Conservation (phyloP, 2,113 vertebrate species). For the Oncorhynchus clarkii region DNA sequence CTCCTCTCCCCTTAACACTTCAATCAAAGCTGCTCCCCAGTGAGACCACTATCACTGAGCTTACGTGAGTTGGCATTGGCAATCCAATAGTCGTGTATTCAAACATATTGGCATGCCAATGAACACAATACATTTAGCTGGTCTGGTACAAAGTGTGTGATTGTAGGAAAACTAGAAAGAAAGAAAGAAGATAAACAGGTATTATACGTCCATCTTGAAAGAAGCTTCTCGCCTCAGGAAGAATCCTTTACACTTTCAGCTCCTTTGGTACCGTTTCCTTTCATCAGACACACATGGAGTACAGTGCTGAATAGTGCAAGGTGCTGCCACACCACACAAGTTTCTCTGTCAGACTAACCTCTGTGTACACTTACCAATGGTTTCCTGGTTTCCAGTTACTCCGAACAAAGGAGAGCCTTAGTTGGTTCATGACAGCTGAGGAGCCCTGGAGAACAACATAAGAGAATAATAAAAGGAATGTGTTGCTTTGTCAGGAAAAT, state of each 20-base stretch:
- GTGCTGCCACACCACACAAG: slow-evolving; percentile 66
- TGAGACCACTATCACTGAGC: neutral
- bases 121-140: neutral
- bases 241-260: slow-evolving; percentile 36
- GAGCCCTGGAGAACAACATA: slow-evolving; percentile 63
- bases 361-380: slow-evolving; percentile 68
- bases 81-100: neutral
- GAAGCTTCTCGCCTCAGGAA: neutral
- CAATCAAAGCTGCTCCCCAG: neutral
- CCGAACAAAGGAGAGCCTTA: slow-evolving; percentile 72
- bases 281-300: slow-evolving; percentile 39
- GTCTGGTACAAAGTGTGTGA: neutral
- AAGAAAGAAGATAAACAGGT: neutral
- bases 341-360: slow-evolving; percentile 66
- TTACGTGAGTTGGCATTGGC: no score
- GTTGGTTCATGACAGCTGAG: slow-evolving; percentile 73
- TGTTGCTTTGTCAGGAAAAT: slow-evolving; percentile 52
- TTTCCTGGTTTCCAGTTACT: slow-evolving; percentile 72
- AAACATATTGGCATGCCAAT: neutral
- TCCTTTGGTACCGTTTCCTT: slow-evolving; percentile 50
- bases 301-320: slow-evolving; percentile 51
- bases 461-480: slow-evolving; percentile 66
- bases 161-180: neutral
- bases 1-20: slow-evolving; percentile 26
- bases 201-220: neutral